These are phyloP conservation scores for Hoplostethus mediterraneus DNA, from an alignment of 2,797 vertebrate species.

Conservation along the genomic window DNA sequence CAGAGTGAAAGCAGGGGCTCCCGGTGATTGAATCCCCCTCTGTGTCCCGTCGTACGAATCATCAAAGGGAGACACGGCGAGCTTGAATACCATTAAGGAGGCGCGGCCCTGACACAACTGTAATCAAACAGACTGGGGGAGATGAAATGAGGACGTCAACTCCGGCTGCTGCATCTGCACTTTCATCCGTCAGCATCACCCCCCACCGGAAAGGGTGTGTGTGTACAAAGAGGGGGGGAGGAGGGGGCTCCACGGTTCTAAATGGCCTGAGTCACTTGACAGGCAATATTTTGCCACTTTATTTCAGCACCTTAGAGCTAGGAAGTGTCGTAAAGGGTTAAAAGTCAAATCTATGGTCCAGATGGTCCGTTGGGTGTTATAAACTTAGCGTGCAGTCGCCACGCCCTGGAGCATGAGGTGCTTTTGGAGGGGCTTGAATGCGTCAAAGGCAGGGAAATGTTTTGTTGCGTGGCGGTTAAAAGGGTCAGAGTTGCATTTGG, in stretches of 20 bases:
- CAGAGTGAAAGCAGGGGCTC: slow-evolving; percentile 17
- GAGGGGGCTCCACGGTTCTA: slow-evolving; percentile 34
- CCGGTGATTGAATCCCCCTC: slow-evolving; percentile 67
- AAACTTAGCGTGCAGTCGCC: not conserved
- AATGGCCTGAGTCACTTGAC: slow-evolving; percentile 45
- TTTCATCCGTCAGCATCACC: slow-evolving; percentile 72
- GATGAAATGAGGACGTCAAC: slow-evolving; percentile 72
- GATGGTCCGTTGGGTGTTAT: not conserved
- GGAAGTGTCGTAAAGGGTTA: slow-evolving; percentile 8
- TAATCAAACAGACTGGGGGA: slow-evolving; percentile 72
- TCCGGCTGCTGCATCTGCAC: slow-evolving; percentile 73
- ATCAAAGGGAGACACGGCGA: slow-evolving; percentile 72
- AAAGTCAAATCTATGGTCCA: slow-evolving; percentile 17
- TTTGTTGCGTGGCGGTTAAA: not conserved
- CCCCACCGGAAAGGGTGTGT: slow-evolving; percentile 58
- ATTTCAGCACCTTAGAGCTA: slow-evolving; percentile 5
- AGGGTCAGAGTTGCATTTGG: not conserved
- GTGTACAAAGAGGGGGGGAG: slow-evolving; percentile 42
- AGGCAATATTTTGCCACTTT: slow-evolving; percentile 2
- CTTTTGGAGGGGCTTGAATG: not conserved
- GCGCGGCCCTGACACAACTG: slow-evolving; percentile 64
- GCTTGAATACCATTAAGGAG: slow-evolving; percentile 76
- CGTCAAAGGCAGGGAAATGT: not conserved
- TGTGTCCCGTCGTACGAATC: slow-evolving; percentile 59
- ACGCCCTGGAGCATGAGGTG: not conserved